phyloP scores from a whole-genome alignment of 2,888 invertebrate species.

The Choreutis nemorana region DNA sequence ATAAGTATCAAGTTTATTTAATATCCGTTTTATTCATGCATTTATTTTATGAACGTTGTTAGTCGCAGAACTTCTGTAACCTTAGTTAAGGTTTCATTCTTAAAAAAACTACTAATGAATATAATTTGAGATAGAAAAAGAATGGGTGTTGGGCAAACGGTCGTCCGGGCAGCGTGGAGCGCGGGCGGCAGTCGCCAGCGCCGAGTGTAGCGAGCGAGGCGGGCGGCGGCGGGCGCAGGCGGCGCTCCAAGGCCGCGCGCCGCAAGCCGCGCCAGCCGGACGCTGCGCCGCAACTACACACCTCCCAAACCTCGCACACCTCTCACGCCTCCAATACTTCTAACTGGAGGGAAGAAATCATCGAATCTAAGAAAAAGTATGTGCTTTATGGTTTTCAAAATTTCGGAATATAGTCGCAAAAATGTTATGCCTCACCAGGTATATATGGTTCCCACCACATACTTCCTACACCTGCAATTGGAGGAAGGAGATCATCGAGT shows the following conservation, averaged over 20 bases:
- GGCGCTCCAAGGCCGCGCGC: constrained; percentile 12
- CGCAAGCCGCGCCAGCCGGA: constrained; percentile 15
- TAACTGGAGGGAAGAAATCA: constrained; percentile 59
- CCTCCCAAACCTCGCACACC: constrained; percentile 19
- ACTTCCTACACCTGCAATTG: no score
- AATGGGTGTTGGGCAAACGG: constrained; percentile 32
- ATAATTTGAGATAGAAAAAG: constrained; percentile 44
- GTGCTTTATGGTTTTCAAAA: no score
- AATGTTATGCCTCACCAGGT: not conserved
- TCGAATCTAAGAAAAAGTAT: constrained; percentile 46
- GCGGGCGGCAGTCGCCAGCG: constrained; percentile 36
- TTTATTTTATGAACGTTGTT: no score
- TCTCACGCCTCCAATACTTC: constrained; percentile 25
- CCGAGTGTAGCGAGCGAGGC: constrained; percentile 11
- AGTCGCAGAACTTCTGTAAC: no score
- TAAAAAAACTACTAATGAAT: no score
- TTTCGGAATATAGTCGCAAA: not conserved
- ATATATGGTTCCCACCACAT: no score
- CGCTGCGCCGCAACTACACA: constrained; percentile 18
- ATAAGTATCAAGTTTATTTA: constrained; percentile 4
- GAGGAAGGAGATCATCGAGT: no score
- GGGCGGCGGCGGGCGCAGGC: constrained; percentile 10
- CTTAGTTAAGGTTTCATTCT: no score
- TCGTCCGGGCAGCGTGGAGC: constrained; percentile 35
- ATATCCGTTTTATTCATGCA: constrained; percentile 12